phyloP scores from a whole-genome alignment of 1,140 invertebrate species.

The Arctopsyche grandis region DNA sequence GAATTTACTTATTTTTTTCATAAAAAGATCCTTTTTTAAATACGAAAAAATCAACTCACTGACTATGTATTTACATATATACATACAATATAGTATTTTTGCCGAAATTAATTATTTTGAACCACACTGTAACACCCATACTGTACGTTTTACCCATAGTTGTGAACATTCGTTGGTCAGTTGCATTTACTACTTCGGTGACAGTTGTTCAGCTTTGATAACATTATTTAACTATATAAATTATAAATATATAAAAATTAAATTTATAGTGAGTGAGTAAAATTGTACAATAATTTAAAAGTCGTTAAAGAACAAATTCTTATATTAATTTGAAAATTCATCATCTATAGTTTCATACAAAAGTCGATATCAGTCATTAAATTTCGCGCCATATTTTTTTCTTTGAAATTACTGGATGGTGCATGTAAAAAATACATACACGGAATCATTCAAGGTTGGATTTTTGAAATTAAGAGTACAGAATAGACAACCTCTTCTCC shows the following conservation, averaged over 20 bases:
- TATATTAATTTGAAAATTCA: neutral
- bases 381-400: neutral
- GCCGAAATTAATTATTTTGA: neutral
- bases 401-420: neutral
- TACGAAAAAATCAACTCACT: too few species aligned
- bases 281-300: too few species aligned
- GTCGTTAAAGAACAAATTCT: neutral
- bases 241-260: neutral
- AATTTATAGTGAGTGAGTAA: too few species aligned
- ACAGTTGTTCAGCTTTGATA: neutral
- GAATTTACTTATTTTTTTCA: too few species aligned
- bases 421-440: neutral
- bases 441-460: neutral
- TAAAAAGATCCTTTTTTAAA: too few species aligned
- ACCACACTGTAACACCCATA: neutral
- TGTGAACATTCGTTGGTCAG: neutral
- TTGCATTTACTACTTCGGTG: constrained; percentile 7
- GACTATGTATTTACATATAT: neutral
- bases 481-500: neutral
- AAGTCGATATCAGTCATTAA: neutral
- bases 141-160: neutral
- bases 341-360: neutral
- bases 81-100: neutral
- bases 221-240: neutral
- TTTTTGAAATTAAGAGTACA: neutral